Base-by-base conservation (phyloP, 2,888 invertebrate species). In the Synanthedon tipuliformis region DNA sequence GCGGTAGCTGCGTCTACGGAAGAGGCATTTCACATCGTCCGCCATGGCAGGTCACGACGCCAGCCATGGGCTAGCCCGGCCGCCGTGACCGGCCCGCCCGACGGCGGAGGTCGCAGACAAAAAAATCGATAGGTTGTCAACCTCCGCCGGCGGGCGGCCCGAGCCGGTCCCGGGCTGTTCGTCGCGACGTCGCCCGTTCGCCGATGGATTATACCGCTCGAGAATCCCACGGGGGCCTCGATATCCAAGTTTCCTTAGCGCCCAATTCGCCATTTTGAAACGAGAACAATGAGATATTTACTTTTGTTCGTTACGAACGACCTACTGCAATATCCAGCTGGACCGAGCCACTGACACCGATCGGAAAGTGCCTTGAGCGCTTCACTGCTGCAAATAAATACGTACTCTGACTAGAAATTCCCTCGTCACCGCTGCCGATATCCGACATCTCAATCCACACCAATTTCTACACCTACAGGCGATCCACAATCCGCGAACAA, bases 391-490 rank as follows among this genome's bases (percentile, higher is more conserved):
- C 70, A 72, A 76, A 76, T 74, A 71, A 72, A 81, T 87, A 91
- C 92, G 89, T 90, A 92, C 92, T 92, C 91, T 92, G 91, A 89
- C 91, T 92, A 89, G 91, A 91, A 88, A 91, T 90, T 83, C 91
- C 92, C 87, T 92, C 92, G 90, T 92, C 92, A 81, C 91, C 92
- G 88, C 92, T 92, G 88, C 92, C 92, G 89, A 92, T 90, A 90
- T 92, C 92, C 89, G 92, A 92, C 92, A 92, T 92, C 78, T 81
- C 87, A 90, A 88, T 82, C 83, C 85, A 81, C 85, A 83, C 85
- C 85, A 80, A 84, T 78, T 75, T 83, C 79, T 82, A 85, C 84
- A 75, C 82, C 79, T 82, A 85, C 84, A 75, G 73, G 81, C 85
- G 75, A 83, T 77, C 77, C 84, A 74, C 81, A 78, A 82, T 82